Evolutionary conservation across 2,888 invertebrate genomes (phyloP), one percentile per base, ranked within the genome.

Genomic region (Brachyptera risi): DNA sequence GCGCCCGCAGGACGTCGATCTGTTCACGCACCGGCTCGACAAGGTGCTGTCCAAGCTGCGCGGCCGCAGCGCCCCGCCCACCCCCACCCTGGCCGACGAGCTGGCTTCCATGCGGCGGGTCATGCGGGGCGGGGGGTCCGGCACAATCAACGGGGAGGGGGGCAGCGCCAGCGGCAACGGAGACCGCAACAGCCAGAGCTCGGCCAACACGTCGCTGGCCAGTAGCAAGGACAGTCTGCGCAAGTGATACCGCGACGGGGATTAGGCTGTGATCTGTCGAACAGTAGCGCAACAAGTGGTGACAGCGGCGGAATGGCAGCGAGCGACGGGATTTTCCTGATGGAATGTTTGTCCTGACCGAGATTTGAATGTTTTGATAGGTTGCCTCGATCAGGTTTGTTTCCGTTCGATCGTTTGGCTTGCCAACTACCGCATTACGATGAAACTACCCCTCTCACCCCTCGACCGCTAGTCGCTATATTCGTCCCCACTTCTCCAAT

Each of bases 1-100:
- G 73, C 80, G 79, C 49, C 78, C 78, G 66, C 69, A 73, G 2
- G 90, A 90, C 69, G 81, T 90, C n/a, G 85, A 88, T 70, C 72
- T 76, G 21, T 89, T 90, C 72, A 76, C 87, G 51, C 78, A 79
- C 65, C 79, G 86, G 68, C 74, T 90, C 51, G 79, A 82, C 61
- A 83, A 85, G 73, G 83, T 65, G n/a, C 68, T 82, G 11, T 69
- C 69, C 1, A 79, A 79, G 67, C 67, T 74, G 47, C 73, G 71
- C 66, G 71, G 71, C 17, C 68, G 71, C 50, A 70, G 71, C 26
- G 69, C 70, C 11, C 71, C 72, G 24, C 69, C 71, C 1, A 71
- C 72, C n/a, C 72, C 72, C 9, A 72, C 72, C 51, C 71, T 71
- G 7, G 69, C 70, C n/a, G 72, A 73, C 64, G 72, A 72, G 62